Conservation (phyloP, 2,113 vertebrate genomes). For the Cyprinodon tularosa region DNA sequence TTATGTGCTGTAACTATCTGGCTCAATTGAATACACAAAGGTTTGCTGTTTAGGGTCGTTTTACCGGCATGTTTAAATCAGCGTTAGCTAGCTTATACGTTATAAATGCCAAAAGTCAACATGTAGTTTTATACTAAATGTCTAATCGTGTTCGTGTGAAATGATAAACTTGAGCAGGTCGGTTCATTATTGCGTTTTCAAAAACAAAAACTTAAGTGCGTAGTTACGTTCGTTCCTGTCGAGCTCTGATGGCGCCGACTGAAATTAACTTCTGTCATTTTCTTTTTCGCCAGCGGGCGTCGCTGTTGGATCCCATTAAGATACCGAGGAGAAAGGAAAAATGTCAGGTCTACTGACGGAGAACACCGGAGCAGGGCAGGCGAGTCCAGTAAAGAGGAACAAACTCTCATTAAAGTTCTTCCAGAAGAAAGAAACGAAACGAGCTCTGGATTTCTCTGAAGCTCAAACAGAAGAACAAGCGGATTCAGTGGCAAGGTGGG, state of each 20-base stretch:
- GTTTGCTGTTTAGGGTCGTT: not conserved
- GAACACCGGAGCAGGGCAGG: conserved; percentile 73
- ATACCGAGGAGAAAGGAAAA: conserved; percentile 37
- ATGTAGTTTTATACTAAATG: not conserved
- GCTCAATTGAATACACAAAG: rapidly evolving
- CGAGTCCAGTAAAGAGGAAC: conserved; percentile 88
- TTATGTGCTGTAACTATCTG: rapidly evolving
- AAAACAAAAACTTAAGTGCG: conserved; percentile 12
- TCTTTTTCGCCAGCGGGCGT: conserved; percentile 30
- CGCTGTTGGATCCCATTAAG: conserved; percentile 51
- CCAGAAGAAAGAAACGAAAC: conserved; percentile 94
- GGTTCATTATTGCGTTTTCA: not conserved
- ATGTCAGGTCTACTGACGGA: conserved; percentile 92
- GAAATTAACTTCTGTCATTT: conserved; percentile 4
- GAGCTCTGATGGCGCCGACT: conserved; percentile 52
- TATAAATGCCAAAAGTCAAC: conserved; percentile 27
- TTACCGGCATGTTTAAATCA: conserved; percentile 10
- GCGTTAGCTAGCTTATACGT: conserved; percentile 44
- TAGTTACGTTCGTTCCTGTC: conserved; percentile 25
- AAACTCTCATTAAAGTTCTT: conserved; percentile 93
- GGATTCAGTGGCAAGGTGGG: conserved; percentile 84
- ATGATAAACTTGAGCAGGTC: rapidly evolving
- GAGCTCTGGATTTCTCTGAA: conserved; percentile 91
- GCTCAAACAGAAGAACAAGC: conserved; percentile 78
- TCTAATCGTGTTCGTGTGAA: not conserved